A percentile compares a stretch with the other conserved stretches of the same genome.
Evolutionary conservation across 2,888 invertebrate genomes (phyloP).

Genomic region (Pemphredon lugubris): DNA sequence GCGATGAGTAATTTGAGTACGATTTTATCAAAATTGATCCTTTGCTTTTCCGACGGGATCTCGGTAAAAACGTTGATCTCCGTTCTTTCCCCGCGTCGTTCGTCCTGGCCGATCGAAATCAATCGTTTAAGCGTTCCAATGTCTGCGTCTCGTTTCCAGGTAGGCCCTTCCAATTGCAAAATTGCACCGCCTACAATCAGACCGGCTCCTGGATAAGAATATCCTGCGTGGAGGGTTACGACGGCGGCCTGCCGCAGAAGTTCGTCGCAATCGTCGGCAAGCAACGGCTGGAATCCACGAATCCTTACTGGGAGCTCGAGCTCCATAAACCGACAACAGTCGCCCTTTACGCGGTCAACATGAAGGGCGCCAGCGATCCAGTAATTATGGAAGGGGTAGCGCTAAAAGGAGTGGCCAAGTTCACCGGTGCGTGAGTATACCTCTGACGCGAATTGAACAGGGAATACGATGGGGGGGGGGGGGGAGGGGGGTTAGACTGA

Average conservation of each 20-base stretch:
- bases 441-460: too few species aligned
- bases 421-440: constrained; percentile 76
- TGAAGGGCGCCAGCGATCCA: constrained; percentile 93
- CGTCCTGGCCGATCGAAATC: too few species aligned
- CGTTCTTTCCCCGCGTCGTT: too few species aligned
- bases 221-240: constrained; percentile 94
- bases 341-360: constrained; percentile 92
- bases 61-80: too few species aligned
- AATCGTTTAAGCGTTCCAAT: too few species aligned
- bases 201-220: constrained; percentile 92
- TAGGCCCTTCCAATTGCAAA: constrained; percentile 93
- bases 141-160: constrained; percentile 83
- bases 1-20: too few species aligned
- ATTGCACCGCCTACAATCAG: constrained; percentile 93
- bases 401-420: constrained; percentile 89
- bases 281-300: constrained; percentile 73
- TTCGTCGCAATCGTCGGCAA: constrained; percentile 84
- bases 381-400: constrained; percentile 92
- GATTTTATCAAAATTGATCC: too few species aligned
- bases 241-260: constrained; percentile 93
- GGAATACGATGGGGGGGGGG: too few species aligned
- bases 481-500: too few species aligned
- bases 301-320: constrained; percentile 78
- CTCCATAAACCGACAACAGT: constrained; percentile 82
- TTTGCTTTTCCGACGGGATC: too few species aligned